phyloP scores from a whole-genome alignment of 2,888 invertebrate species.

The Drosophila histrio region DNA sequence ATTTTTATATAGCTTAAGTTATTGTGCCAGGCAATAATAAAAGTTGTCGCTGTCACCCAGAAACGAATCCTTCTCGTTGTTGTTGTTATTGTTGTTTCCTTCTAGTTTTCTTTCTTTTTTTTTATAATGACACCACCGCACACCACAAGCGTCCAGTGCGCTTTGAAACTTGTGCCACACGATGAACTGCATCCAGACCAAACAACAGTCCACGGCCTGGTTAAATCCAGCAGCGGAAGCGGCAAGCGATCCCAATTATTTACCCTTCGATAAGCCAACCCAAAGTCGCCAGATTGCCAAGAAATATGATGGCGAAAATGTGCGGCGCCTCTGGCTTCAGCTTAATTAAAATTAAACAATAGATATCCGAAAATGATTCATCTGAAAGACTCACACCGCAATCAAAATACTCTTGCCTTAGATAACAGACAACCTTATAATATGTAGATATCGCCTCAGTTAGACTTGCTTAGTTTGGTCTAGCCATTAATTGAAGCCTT shows the following conservation, averaged over 20 bases:
- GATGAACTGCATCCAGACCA: slow-evolving; percentile 8
- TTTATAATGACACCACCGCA: slow-evolving; percentile 28
- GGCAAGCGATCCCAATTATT: slow-evolving; percentile 20
- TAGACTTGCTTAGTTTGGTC: too few relatives aligned
- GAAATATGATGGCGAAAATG: background rate
- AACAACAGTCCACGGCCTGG: background rate
- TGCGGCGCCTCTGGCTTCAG: slow-evolving; percentile 26
- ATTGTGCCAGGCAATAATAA: slow-evolving; percentile 69
- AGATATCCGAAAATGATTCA: slow-evolving; percentile 17
- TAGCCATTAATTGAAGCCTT: too few relatives aligned
- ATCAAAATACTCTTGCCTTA: slow-evolving; percentile 33
- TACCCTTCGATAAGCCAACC: slow-evolving; percentile 43
- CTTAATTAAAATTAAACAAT: slow-evolving; percentile 51
- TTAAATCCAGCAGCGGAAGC: slow-evolving; percentile 11
- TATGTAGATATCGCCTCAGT: background rate
- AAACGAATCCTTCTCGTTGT: background rate
- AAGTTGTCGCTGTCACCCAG: slow-evolving; percentile 57
- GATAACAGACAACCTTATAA: too few relatives aligned
- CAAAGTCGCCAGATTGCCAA: background rate
- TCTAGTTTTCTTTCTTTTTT: background rate
- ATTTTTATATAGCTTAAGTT: slow-evolving; percentile 70
- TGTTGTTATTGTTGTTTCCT: background rate
- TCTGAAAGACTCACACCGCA: slow-evolving; percentile 1
- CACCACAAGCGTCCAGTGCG: slow-evolving; percentile 36
- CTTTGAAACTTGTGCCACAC: slow-evolving; percentile 24